These are phyloP conservation scores for Lutraria rhynchaena DNA, from an alignment of 1,140 invertebrate species.

Conservation along the genomic window DNA sequence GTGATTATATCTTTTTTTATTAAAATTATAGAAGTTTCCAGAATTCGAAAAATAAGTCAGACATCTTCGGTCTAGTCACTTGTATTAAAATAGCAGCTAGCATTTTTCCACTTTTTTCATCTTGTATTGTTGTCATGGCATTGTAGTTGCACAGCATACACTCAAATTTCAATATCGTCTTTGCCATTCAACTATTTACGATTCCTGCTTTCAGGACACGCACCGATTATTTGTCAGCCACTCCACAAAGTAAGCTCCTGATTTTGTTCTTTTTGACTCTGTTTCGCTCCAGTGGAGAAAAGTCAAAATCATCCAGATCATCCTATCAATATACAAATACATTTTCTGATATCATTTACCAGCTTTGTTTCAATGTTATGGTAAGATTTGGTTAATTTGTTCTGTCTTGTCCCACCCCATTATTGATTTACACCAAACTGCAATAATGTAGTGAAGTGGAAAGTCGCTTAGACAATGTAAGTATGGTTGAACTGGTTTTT, in stretches of 20 bases:
- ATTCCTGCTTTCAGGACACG: neutral
- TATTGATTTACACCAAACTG: too few relatives aligned
- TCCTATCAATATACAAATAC: neutral
- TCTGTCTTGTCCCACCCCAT: too few relatives aligned
- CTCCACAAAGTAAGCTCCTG: neutral
- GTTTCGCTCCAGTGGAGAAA: neutral
- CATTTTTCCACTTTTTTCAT: neutral
- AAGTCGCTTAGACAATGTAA: too few relatives aligned
- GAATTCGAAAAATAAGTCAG: neutral
- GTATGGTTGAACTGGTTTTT: too few relatives aligned
- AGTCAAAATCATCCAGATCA: slow-evolving; percentile 22
- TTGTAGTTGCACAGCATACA: neutral
- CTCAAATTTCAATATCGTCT: neutral
- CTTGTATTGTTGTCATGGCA: neutral
- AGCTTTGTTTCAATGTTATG: neutral
- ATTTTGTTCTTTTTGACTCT: neutral
- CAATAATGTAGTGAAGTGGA: too few relatives aligned
- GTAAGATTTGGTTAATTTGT: neutral
- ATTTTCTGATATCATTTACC: neutral
- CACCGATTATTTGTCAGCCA: neutral
- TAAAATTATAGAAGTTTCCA: too few relatives aligned
- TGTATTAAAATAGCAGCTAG: neutral
- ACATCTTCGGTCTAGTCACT: neutral
- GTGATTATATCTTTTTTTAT: too few relatives aligned
- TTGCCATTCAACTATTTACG: neutral